Evolutionary conservation across 1,140 invertebrate species (phyloP), one percentile per base, ranked within the genome.

Genomic region (Papilio glaucus): DNA sequence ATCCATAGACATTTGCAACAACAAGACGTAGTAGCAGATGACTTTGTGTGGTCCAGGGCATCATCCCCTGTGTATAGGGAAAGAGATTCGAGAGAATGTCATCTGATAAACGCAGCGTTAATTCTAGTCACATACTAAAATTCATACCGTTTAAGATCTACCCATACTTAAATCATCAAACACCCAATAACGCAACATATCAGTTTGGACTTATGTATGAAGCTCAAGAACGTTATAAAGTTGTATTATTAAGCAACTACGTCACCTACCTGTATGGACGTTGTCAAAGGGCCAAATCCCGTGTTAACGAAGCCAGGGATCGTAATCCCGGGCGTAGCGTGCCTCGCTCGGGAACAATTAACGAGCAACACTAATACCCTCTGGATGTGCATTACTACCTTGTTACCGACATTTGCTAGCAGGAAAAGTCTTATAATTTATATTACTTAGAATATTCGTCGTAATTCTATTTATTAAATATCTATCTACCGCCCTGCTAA

Each of bases 221-320:
- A 57, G 21, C 49, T 26, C 26, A 65, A 65, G 62, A 37, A 65
- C 62, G 33, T 18, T 41, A 65, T 65, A 41, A 57, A 41, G 26
- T 65, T 65, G 62, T 18, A 18, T 18, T 15, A 37, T 41, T 39
- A 24, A 37, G 18, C 62, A 21, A 41, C 38, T 29, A 65, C 62
- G 38, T 39, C 62, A 21, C 33, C 38, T 57, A 33, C 29, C n/a
- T n/a, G 8, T 49, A 49, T 49, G 49, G 49, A 41, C 38, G 38
- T 65, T 65, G 62, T 57, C 73, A 83, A 78, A 80, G 78, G 82
- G 77, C 76, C 73, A 85, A 85, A 86, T 81, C 86, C 83, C 70
- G 74, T 77, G 85, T 84, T 87, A 87, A 87, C 84, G 82, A 87
- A 87, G 81, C 74, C 76, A 72, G 77, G 77, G 29, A 73, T 71